Evolutionary conservation across 2,113 vertebrate species (phyloP), one percentile per base, ranked within the genome.

Genomic region (Saguinus midas): DNA sequence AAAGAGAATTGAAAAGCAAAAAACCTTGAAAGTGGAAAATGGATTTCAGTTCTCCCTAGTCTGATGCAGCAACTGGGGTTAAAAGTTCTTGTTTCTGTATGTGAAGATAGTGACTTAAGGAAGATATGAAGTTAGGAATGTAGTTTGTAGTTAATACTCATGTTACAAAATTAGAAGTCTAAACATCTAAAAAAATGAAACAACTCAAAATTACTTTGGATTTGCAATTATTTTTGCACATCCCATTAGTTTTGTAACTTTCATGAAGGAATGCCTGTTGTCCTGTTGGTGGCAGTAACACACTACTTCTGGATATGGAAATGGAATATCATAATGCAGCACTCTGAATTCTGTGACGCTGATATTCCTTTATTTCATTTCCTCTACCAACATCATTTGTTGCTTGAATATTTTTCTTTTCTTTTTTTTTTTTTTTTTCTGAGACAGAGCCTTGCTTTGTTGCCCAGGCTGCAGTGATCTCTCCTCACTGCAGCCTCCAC

Each of bases 261-360:
- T 73, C 66, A 5, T 95, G 95, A 79, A 58, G 80, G 68, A 89
- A 35, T n/a, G 0, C 23, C n/a, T 75, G 0, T 68, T 92, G 14
- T 90, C 98, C 98, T 70, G 85, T 82, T 87, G 98, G 97, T 97
- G 98, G 98, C 98, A 97, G 85, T 88, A 18, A 91, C 43, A 72
- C 35, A 50, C 96, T 68, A 12, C 6, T 84, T 4, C 25, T 68
- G 20, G 37, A 5, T 64, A 10, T 48, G 3, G 32, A 81, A 64
- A 13, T 3, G 8, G 6, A 11, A 0, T 32, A 10, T 37, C 21
- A 1, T 35, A 7, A 21, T 4, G 0, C 8, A 23, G 29, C 25
- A 8, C 7, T n/a, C 43, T 18, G 8, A 52, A 18, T 43, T 85
- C 32, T 23, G n/a, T 73, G 58, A 35, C 17, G 9, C 35, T 23